A percentile compares a stretch with the other conserved stretches of the same genome.
phyloP scores from a whole-genome alignment of 2,113 vertebrate genomes.

The Tapirus terrestris region DNA sequence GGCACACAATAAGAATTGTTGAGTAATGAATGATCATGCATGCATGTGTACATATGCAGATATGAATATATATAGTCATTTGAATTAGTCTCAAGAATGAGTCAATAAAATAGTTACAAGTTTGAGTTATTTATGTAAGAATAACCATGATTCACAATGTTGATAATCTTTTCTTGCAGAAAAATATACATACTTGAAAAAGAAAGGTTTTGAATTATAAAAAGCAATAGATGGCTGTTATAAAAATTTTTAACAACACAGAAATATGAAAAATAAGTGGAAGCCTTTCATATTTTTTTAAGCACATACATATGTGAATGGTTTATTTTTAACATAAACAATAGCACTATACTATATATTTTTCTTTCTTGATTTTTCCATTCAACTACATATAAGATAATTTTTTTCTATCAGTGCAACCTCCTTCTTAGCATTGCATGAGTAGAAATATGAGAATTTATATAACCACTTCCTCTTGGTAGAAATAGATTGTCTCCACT shows the following conservation, averaged over 20 bases:
- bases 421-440: background rate
- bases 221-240: background rate
- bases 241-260: background rate
- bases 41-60: background rate
- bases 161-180: background rate
- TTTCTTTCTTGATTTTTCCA: conserved; percentile 30
- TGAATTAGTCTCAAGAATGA: conserved; percentile 13
- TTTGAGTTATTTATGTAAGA: conserved; percentile 27
- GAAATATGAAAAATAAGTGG: background rate
- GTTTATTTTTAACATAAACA: background rate
- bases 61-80: background rate
- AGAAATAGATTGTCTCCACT: background rate
- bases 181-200: conserved; percentile 19
- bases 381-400: background rate
- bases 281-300: background rate
- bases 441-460: background rate
- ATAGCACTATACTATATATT: background rate
- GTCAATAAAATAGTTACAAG: background rate
- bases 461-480: background rate
- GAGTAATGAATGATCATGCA: background rate
- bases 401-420: background rate
- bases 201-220: conserved; percentile 26
- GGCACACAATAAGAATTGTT: background rate
- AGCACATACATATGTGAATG: background rate
- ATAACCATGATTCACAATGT: conserved; percentile 32